Conservation (phyloP, 2,888 invertebrate genomes). For the Hesperia comma region DNA sequence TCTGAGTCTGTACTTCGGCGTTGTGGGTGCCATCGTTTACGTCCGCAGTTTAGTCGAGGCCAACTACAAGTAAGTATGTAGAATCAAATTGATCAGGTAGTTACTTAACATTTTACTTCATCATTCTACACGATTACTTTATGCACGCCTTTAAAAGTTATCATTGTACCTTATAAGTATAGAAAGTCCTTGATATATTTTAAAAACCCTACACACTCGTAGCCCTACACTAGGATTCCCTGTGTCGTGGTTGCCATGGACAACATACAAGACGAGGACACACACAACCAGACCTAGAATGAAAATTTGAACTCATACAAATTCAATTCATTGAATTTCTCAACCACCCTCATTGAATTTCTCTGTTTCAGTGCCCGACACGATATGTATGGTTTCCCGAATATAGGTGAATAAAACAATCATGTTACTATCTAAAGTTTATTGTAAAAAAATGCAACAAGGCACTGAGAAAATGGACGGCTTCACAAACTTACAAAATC, state of each 20-base stretch:
- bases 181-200: no score
- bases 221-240: no score
- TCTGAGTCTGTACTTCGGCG: conserved; percentile 61
- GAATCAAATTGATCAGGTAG: conserved; percentile 35
- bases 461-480: conserved; percentile 32
- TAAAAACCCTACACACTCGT: no score
- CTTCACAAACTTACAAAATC: conserved; percentile 1
- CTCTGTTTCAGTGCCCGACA: conserved; percentile 18
- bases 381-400: background rate
- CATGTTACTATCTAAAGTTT: conserved; percentile 7
- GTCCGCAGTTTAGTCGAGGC: conserved; percentile 56
- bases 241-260: no score
- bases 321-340: no score
- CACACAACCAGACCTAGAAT: no score
- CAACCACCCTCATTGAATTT: background rate
- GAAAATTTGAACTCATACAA: no score
- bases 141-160: no score
- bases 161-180: no score
- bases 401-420: conserved; percentile 16
- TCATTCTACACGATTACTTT: no score
- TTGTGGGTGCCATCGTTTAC: conserved; percentile 67
- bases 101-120: no score
- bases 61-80: conserved; percentile 61
- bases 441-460: conserved; percentile 22
- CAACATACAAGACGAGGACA: no score